Base-by-base conservation (phyloP, 30 jellyfish, hydroid and myxozoan genomes). In the Aurelia sp. region DNA sequence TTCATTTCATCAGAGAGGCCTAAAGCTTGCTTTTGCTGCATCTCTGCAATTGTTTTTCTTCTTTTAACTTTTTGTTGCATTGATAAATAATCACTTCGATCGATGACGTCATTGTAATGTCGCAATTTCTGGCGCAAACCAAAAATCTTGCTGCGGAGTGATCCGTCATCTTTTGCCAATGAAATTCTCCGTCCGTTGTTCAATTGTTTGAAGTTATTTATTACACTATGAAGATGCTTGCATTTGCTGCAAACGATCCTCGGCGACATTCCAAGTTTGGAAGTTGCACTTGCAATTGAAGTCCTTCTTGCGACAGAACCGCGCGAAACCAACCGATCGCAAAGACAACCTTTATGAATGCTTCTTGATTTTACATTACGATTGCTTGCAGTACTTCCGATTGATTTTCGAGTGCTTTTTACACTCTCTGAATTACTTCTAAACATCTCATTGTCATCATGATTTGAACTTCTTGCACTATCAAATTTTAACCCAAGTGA, bases 141-240 rank as follows among this genome's bases (percentile, higher is more conserved):
- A 66, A 58, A 84, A 13, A 84, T 84, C 75, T 76, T 84, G 59
- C 93, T 84, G 51, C 93, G 61, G 17, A 84, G 82, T 8, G 86
- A 70, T 20, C 93, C 93, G 23, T 73, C 93, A 11, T 84, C 82
- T 65, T 84, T 84, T 5, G 93, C 93, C 48, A 73, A 40, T 4
- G 87, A 57, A 16, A 84, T 13, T 20, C 86, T 76, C n/a, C 82
- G 35, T 58, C 63, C 61, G 66, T 76, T 21, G 27, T 55, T 6
- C 23, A 16, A 73, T 23, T 22, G 60, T 27, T 61, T 84, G 5
- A 71, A 60, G 40, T 13, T 62, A 53, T 72, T 55, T 1, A 22
- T 62, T 15, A 40, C 52, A 44, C 69, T 33, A 62, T 21, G 47
- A 27, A 66, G 20, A 35, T 84, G 31, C 53, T 62, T 62, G 67